Evolutionary conservation across 2,888 invertebrate genomes (phyloP).

Genomic region (Tachina lurida): DNA sequence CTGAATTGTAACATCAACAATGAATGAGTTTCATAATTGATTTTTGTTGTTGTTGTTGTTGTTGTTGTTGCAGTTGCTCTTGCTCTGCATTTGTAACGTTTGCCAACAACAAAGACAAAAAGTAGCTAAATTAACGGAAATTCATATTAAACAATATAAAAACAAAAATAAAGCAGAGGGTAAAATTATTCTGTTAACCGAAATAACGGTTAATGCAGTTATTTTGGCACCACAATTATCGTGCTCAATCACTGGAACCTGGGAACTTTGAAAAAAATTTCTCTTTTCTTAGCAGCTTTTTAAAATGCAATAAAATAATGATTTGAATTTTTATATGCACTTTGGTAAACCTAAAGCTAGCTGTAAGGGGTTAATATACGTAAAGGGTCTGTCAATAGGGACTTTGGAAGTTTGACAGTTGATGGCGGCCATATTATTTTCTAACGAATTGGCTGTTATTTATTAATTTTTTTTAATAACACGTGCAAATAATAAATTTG

Average conservation of each 20-base stretch:
- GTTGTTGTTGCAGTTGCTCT: constrained; percentile 2
- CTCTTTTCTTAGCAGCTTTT: constrained; percentile 42
- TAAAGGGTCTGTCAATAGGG: too few relatives aligned
- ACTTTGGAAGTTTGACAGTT: too few relatives aligned
- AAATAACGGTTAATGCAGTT: constrained; percentile 58
- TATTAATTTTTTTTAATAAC: too few relatives aligned
- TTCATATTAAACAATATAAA: constrained; percentile 43
- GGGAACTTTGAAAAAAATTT: constrained; percentile 41
- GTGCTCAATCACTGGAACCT: constrained; percentile 68
- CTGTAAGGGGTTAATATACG: neutral
- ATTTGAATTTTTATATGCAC: constrained; percentile 8
- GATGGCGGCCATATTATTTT: too few relatives aligned
- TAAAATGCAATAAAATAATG: constrained; percentile 32
- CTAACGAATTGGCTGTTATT: too few relatives aligned
- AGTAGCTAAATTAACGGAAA: constrained; percentile 69
- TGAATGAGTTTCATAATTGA: constrained; percentile 70
- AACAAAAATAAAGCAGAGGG: constrained; percentile 27
- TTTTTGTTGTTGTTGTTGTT: constrained; percentile 52
- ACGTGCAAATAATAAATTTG: too few relatives aligned
- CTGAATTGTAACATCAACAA: constrained; percentile 66
- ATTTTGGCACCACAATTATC: constrained; percentile 59
- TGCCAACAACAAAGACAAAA: constrained; percentile 44
- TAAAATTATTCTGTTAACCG: constrained; percentile 52
- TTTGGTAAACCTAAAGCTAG: neutral
- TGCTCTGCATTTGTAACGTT: constrained; percentile 40